Evolutionary conservation across 2,113 vertebrate genomes (phyloP).

Genomic region (Stigmatopora argus): DNA sequence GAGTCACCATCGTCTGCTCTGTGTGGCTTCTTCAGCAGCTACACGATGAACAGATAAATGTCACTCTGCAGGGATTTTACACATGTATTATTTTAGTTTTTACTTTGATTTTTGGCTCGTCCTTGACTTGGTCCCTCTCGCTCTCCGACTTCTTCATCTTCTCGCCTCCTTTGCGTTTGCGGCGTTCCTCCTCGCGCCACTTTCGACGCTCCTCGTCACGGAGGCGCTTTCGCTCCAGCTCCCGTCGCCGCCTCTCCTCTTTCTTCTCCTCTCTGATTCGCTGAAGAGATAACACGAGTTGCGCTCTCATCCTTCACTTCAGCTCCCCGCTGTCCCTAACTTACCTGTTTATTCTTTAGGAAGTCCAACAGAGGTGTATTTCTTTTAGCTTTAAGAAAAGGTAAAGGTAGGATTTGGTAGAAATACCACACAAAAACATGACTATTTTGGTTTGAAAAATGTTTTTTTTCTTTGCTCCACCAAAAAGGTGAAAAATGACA

Average conservation of each 20-base stretch:
- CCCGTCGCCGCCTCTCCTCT: slow-evolving; percentile 88
- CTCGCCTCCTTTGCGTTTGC: slow-evolving; percentile 91
- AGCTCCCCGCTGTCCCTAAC: background rate
- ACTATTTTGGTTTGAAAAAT: background rate
- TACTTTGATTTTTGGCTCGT: slow-evolving; percentile 98
- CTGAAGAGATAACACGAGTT: slow-evolving; percentile 54
- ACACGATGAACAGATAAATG: slow-evolving; percentile 45
- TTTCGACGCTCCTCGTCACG: slow-evolving; percentile 96
- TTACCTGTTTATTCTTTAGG: slow-evolving; percentile 98
- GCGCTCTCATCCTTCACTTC: background rate
- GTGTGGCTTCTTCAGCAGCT: slow-evolving; percentile 95
- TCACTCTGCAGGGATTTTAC: background rate
- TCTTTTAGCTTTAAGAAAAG: slow-evolving; percentile 80
- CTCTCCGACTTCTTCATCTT: slow-evolving; percentile 88
- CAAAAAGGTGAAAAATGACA: no score
- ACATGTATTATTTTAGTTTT: background rate
- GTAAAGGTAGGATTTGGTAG: background rate
- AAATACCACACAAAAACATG: background rate
- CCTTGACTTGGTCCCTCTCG: slow-evolving; percentile 86
- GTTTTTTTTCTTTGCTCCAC: no score
- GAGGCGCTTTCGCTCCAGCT: slow-evolving; percentile 90
- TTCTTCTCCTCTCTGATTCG: slow-evolving; percentile 95
- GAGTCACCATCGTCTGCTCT: slow-evolving; percentile 80
- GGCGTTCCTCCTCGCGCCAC: slow-evolving; percentile 93
- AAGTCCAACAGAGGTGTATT: slow-evolving; percentile 96